These are phyloP conservation scores for Micoletzkya japonica DNA, from an alignment of 2,888 invertebrate species.

Conservation along the genomic window DNA sequence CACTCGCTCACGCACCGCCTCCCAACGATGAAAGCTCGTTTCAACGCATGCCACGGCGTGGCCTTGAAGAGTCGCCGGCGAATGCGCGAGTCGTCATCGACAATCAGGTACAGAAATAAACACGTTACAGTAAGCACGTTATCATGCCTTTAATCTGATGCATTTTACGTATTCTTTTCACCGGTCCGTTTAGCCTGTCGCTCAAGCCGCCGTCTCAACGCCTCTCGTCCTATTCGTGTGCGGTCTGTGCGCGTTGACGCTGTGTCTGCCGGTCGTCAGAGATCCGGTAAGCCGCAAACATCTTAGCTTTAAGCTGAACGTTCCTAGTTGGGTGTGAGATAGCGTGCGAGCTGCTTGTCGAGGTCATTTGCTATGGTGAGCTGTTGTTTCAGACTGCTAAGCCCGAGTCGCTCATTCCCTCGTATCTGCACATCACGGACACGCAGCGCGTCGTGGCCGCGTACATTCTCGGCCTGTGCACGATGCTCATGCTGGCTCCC, in stretches of 20 bases:
- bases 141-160: conserved; percentile 61
- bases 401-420: background rate
- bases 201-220: background rate
- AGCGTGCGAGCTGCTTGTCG: background rate
- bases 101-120: background rate
- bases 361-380: background rate
- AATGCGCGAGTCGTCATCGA: background rate
- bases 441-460: conserved; percentile 14
- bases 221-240: background rate
- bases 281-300: conserved; percentile 3
- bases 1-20: background rate
- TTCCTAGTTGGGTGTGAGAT: background rate
- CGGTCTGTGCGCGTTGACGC: background rate
- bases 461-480: conserved; percentile 21
- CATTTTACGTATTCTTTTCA: conserved; percentile 58
- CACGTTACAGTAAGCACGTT: conserved; percentile 30
- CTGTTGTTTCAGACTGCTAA: background rate
- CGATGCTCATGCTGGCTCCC: conserved; percentile 7
- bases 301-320: background rate
- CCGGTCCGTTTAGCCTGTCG: background rate
- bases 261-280: conserved; percentile 14
- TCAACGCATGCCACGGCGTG: conserved; percentile 1
- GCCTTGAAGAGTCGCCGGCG: background rate
- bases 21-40: background rate
- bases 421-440: background rate